Percentiles rank a stretch among this genome's conserved stretches.
Conservation (phyloP, 2,113 vertebrate genomes). For the Hucho hucho region DNA sequence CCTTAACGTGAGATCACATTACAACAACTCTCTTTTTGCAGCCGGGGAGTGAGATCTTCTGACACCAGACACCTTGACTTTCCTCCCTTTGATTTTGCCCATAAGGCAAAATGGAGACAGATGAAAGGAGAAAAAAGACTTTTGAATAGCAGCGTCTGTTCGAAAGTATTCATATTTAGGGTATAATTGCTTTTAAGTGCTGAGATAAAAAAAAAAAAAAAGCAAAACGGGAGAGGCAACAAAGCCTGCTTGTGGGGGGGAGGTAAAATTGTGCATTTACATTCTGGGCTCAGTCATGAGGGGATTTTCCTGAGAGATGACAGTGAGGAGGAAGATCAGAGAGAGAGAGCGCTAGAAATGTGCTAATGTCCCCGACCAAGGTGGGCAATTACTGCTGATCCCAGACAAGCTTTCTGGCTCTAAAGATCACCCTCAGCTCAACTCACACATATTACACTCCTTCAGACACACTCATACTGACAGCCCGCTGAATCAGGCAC, state of each 20-base stretch:
- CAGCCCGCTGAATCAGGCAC: neutral
- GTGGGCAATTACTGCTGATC: slow-evolving; percentile 51
- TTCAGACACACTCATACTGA: slow-evolving; percentile 4
- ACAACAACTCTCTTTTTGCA: slow-evolving; percentile 28
- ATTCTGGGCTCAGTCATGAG: slow-evolving; percentile 62
- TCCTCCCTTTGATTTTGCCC: slow-evolving; percentile 47
- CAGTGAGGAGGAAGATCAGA: slow-evolving; percentile 64
- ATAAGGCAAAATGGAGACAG: slow-evolving; percentile 50
- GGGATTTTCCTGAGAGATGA: slow-evolving; percentile 72
- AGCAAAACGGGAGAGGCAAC: slow-evolving; percentile 58
- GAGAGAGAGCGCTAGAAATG: slow-evolving; percentile 8
- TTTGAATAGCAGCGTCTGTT: slow-evolving; percentile 51
- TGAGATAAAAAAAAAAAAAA: slow-evolving; percentile 56
- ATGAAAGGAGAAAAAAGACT: slow-evolving; percentile 51
- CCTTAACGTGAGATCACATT: slow-evolving; percentile 70
- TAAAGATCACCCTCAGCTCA: slow-evolving; percentile 14
- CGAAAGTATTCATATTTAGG: slow-evolving; percentile 60
- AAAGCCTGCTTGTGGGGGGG: slow-evolving; percentile 61
- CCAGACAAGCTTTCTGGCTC: slow-evolving; percentile 40
- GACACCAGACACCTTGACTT: slow-evolving; percentile 57
- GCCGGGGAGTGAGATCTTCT: neutral
- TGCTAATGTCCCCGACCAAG: slow-evolving; percentile 42
- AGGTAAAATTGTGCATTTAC: slow-evolving; percentile 52
- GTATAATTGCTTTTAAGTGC: slow-evolving; percentile 70
- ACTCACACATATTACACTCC: slow-evolving; percentile 13